Conservation (phyloP, 2,888 invertebrate genomes). For the Chrysolina oricalcia region DNA sequence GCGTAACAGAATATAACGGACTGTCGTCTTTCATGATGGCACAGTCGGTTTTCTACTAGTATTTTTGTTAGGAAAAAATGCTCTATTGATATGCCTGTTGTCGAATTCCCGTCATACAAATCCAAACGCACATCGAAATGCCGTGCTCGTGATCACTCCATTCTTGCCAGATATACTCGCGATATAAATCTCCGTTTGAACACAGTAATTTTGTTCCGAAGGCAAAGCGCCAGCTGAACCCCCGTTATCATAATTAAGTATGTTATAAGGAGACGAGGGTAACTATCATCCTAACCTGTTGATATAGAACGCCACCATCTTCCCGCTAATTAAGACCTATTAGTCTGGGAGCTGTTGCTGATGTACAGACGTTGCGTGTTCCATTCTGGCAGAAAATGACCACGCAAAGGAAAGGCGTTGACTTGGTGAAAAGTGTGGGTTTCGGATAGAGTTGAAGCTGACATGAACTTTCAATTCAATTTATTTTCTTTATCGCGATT, state of each 20-base stretch:
- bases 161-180: neutral
- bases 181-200: constrained; percentile 13
- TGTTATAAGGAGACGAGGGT: constrained; percentile 19
- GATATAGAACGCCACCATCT: constrained; percentile 11
- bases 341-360: neutral
- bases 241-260: constrained; percentile 10
- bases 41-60: too few relatives aligned
- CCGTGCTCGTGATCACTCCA: neutral
- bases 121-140: neutral
- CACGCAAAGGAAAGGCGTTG: neutral
- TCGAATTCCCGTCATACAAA: neutral
- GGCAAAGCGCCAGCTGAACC: neutral
- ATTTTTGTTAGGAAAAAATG: too few relatives aligned
- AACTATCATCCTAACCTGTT: constrained; percentile 16
- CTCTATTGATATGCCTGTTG: neutral
- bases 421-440: neutral
- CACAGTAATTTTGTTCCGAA: constrained; percentile 7
- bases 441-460: neutral
- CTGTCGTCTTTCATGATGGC: too few relatives aligned
- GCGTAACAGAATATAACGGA: too few relatives aligned
- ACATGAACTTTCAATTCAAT: too few relatives aligned
- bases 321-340: constrained; percentile 11
- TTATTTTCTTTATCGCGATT: too few relatives aligned
- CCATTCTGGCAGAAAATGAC: neutral
- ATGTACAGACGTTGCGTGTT: neutral